Percentiles rank a stretch among this genome's conserved stretches.
These are phyloP conservation scores for Drosophila prolongata DNA, from an alignment of 2,888 invertebrate species.

Conservation along the genomic window DNA sequence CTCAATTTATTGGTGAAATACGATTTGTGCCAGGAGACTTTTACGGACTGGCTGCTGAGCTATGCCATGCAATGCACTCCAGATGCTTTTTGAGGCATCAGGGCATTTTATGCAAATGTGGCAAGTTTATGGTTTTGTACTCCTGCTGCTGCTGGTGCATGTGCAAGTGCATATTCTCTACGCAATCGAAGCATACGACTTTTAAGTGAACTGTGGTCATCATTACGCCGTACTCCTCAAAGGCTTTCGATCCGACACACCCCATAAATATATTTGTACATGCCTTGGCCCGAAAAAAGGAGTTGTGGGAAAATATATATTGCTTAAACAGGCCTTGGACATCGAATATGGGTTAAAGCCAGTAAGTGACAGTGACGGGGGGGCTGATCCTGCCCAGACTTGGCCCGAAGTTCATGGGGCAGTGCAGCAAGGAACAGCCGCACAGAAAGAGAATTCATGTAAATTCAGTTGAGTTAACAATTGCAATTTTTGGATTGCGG, in stretches of 20 bases:
- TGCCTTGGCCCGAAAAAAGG: slow-evolving; percentile 23
- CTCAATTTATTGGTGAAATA: slow-evolving; percentile 77
- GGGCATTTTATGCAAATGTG: slow-evolving; percentile 71
- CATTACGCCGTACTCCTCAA: slow-evolving; percentile 44
- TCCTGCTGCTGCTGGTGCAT: slow-evolving; percentile 5
- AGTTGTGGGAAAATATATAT: slow-evolving; percentile 46
- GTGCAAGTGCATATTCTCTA: slow-evolving; percentile 37
- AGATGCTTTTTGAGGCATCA: slow-evolving; percentile 51
- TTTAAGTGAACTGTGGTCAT: slow-evolving; percentile 63
- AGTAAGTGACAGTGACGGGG: slow-evolving; percentile 60
- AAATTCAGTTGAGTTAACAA: slow-evolving; percentile 70
- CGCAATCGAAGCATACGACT: slow-evolving; percentile 49
- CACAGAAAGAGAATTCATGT: slow-evolving; percentile 34
- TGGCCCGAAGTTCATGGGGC: not conserved
- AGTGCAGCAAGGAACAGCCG: not conserved
- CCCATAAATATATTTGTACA: slow-evolving; percentile 1
- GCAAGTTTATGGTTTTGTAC: slow-evolving; percentile 68
- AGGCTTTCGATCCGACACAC: slow-evolving; percentile 11
- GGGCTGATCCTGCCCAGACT: slow-evolving; percentile 31
- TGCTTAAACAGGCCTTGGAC: slow-evolving; percentile 56
- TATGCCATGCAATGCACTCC: slow-evolving; percentile 16
- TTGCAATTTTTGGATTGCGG: slow-evolving; percentile 64
- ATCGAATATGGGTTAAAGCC: slow-evolving; percentile 26
- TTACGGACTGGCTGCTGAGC: slow-evolving; percentile 44
- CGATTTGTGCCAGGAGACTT: slow-evolving; percentile 66